phyloP scores from a whole-genome alignment of 2,113 vertebrate species.

The Nothocercus nigrocapillus region DNA sequence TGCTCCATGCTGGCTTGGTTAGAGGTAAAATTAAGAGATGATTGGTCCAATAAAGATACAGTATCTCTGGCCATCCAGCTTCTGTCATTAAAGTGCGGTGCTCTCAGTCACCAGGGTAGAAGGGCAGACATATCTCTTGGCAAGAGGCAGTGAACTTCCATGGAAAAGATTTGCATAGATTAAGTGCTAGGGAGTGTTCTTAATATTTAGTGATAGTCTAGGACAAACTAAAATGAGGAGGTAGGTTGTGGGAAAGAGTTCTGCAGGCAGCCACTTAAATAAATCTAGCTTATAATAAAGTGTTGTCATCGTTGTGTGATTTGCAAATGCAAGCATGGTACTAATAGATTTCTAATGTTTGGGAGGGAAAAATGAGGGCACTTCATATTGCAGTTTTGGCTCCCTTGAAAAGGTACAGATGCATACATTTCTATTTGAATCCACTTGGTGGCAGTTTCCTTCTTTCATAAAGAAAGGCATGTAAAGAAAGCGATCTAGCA shows the following conservation, averaged over 20 bases:
- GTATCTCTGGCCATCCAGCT: not conserved
- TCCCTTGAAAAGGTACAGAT: not conserved
- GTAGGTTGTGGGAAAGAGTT: not conserved
- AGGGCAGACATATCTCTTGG: not conserved
- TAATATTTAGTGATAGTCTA: not conserved
- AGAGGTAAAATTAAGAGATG: slow-evolving; percentile 80
- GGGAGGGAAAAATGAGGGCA: not conserved
- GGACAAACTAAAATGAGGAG: not conserved
- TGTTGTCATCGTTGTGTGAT: not conserved
- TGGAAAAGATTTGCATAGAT: not conserved
- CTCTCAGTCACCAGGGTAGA: not conserved
- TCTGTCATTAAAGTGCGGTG: not conserved
- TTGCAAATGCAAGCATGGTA: not conserved
- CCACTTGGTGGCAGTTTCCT: slow-evolving; percentile 50
- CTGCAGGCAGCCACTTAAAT: not conserved
- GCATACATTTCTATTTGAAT: not conserved
- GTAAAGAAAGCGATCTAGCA: not conserved
- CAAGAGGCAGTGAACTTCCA: not conserved
- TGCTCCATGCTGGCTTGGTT: slow-evolving; percentile 96
- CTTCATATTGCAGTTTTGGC: not conserved
- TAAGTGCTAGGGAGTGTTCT: not conserved
- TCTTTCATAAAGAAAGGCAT: not conserved
- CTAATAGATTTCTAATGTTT: not conserved
- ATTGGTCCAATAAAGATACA: not conserved
- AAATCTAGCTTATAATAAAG: not conserved